Percentiles rank a stretch among this genome's conserved stretches.
Evolutionary conservation across 2,113 vertebrate species (phyloP).

Genomic region (Elanus axillaris): DNA sequence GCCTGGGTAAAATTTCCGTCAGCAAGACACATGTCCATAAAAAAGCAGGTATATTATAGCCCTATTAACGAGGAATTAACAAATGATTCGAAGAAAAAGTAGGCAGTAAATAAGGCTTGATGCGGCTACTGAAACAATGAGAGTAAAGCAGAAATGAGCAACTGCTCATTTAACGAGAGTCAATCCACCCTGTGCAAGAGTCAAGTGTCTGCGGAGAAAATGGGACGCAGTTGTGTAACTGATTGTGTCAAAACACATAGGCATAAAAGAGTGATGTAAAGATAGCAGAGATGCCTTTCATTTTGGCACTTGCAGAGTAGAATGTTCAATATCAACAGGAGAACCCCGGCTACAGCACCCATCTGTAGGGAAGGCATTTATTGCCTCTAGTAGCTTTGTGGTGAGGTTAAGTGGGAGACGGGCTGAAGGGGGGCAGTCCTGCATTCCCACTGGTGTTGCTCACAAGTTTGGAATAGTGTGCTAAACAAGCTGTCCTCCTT

Average conservation of each 20-base stretch:
- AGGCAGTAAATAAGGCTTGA: not conserved
- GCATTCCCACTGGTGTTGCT: not conserved
- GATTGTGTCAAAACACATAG: not conserved
- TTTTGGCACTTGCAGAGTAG: not conserved
- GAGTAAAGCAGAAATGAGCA: not conserved
- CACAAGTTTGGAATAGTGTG: not conserved
- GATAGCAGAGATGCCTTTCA: not conserved
- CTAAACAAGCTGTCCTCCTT: not conserved
- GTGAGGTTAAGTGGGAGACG: not conserved
- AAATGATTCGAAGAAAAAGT: not conserved
- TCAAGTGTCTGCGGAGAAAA: not conserved
- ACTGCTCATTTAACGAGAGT: not conserved
- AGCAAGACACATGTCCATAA: not conserved
- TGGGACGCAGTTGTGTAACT: not conserved
- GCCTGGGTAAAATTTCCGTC: not conserved
- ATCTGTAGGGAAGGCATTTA: not conserved
- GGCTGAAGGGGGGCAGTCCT: not conserved
- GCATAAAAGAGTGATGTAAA: not conserved
- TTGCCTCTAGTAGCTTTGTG: not conserved
- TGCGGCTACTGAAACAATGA: not conserved
- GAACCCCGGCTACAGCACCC: not conserved
- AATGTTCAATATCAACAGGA: not conserved
- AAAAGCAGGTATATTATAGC: not conserved
- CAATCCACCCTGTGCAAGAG: not conserved
- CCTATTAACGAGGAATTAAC: not conserved